Evolutionary conservation across 2,113 vertebrate species (phyloP), one percentile per base, ranked within the genome.

Genomic region (Passer montanus): DNA sequence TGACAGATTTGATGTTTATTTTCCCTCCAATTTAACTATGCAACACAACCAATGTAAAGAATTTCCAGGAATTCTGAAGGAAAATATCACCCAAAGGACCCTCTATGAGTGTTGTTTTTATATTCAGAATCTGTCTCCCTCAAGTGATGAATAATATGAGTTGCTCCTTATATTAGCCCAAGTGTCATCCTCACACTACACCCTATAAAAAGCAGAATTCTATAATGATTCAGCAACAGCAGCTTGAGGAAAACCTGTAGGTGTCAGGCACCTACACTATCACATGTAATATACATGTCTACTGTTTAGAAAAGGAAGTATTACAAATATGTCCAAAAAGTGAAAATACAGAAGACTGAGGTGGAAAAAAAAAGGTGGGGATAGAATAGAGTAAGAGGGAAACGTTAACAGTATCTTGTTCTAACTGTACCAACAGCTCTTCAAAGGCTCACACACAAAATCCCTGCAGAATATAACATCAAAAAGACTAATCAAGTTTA

Each of bases 61-160:
- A 78, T 56, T 95, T 75, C 76, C 49, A 80, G 14, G 41, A 89
- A 93, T 77, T 81, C 21, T 82, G 46, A 66, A 31, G 41, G 55
- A 74, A 89, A 73, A 56, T 26, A 70, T 27, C 35, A 76, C 49
- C 27, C 76, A 52, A 85, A 92, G 21, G 46, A 49, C 35, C 75
- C 49, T 59, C 33, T 23, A 0, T 41, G 41, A 67, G 31, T 37
- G 37, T 6, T 70, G 59, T 22, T n/a, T 17, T 49, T 64, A 41
- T 21, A 41, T 33, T 76, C 49, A 87, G 53, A 93, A 81, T 37
- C 30, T 60, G 55, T 35, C 52, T 58, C n/a, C 44, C 31, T 52
- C 50, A 28, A 73, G 41, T 3, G 4, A 68, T 2, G 0, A 92
- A 52, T 64, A 63, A 39, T 20, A 47, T 13, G 30, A 76, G 41